Evolutionary conservation across 2,888 invertebrate genomes (phyloP).

Genomic region (Hirudinaria manillensis): DNA sequence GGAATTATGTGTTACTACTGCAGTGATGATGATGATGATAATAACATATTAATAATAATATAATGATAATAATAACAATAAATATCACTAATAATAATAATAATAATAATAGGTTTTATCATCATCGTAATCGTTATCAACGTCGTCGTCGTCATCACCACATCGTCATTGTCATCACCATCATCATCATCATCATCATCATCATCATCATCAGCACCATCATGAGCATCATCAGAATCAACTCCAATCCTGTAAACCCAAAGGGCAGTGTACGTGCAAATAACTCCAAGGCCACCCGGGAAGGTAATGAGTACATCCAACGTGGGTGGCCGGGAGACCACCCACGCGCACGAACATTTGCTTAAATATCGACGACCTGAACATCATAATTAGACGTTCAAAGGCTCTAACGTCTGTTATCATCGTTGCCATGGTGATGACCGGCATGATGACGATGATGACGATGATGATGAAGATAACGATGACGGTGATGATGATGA

Average conservation of each 20-base stretch:
- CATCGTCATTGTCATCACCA: not conserved
- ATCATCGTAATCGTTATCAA: too few species aligned
- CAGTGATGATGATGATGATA: too few species aligned
- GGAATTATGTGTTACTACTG: too few species aligned
- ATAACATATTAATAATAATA: too few species aligned
- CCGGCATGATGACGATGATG: not conserved
- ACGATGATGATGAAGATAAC: conserved; percentile 5
- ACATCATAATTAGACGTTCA: not conserved
- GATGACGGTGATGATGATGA: not conserved
- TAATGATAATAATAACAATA: not conserved
- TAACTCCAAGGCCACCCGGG: not conserved
- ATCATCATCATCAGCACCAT: conserved; percentile 13
- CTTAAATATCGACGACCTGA: not conserved
- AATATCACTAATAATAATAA: not conserved
- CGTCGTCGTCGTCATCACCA: not conserved
- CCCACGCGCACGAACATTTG: not conserved
- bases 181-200: not conserved
- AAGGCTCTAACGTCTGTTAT: not conserved
- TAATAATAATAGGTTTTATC: too few species aligned
- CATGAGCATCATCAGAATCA: conserved; percentile 5
- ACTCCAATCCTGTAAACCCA: not conserved
- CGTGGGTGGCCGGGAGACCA: not conserved
- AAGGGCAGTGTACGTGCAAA: not conserved
- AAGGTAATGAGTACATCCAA: not conserved
- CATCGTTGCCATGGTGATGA: not conserved